Evolutionary conservation across 2,888 invertebrate genomes (phyloP).

Genomic region (Odontocolon sp.): DNA sequence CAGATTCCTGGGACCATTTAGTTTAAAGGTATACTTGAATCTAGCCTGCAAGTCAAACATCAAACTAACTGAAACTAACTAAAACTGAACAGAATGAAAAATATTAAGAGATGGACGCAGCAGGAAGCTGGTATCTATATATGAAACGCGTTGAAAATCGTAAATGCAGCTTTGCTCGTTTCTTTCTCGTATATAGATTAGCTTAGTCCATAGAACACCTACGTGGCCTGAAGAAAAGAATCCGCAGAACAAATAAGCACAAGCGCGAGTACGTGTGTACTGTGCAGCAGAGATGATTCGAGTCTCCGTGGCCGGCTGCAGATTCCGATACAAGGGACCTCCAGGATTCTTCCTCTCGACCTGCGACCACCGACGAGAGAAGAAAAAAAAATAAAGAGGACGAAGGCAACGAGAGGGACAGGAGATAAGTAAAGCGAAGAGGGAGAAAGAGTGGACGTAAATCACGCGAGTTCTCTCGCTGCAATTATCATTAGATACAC

Average conservation of each 20-base stretch:
- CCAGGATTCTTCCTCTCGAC: not conserved
- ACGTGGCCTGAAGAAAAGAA: slow-evolving; percentile 49
- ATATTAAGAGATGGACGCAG: slow-evolving; percentile 55
- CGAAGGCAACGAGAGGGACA: no score
- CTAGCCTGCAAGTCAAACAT: no score
- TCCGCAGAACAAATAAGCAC: slow-evolving; percentile 70
- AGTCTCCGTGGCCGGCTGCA: not conserved
- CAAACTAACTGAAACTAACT: no score
- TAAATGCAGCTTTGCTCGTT: slow-evolving; percentile 67
- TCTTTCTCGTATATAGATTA: not conserved
- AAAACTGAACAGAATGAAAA: slow-evolving; percentile 44
- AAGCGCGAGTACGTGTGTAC: slow-evolving; percentile 53
- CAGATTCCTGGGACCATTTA: no score
- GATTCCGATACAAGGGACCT: not conserved
- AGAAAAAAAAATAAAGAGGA: not conserved
- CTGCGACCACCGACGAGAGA: not conserved
- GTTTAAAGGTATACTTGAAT: no score
- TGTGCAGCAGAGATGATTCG: not conserved
- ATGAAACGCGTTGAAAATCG: slow-evolving; percentile 77
- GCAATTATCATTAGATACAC: slow-evolving; percentile 70
- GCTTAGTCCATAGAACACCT: slow-evolving; percentile 47
- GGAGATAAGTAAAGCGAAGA: not conserved
- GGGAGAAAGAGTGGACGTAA: slow-evolving; percentile 59
- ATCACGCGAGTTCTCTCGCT: slow-evolving; percentile 65
- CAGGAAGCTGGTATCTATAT: slow-evolving; percentile 56